Base-by-base conservation (phyloP, 64 coral and sea anemone genomes). In the Stichodactyla helianthus region DNA sequence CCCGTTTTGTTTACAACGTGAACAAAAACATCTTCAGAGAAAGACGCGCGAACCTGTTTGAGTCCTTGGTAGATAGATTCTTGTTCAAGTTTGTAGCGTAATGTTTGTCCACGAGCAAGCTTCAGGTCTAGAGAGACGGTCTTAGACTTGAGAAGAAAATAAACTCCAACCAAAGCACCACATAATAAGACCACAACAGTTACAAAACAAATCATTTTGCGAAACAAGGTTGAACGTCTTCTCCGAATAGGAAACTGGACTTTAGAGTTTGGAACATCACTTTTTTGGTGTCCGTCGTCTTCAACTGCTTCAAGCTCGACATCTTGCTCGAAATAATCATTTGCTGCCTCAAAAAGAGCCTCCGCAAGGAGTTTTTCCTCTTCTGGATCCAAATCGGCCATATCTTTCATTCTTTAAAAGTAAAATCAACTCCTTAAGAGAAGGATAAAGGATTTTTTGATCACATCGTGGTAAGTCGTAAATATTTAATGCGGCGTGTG, bases 1-100 rank as follows among this genome's bases (percentile, higher is more conserved):
- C 79, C 84, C 51, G 90, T 92, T 31, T 23, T 82, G 85, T 92
- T 92, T 18, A 92, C 65, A n/a, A 92, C 59, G 20, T 92, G 85
- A 82, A 87, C 79, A 52, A 50, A 68, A 15, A 87, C 60, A 82
- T 71, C 79, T 82, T 74, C 27, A 70, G 84, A 70, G 9, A 87
- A 56, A n/a, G 63, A 70, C 53, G 51, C 63, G 17, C 56, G 35
- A 10, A 53, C 35, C 10, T 54, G 25, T n/a, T 71, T 63, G 10
- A 82, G 22, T 60, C 90, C 85, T 54, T 51, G 23, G 50, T 82
- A 79, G 18, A 54, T 56, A 4, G 62, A 9, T 50, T 92, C 77
- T 55, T 92, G 90, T 15, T 86, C 51, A n/a, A 92, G 79, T 71
- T 50, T 82, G 82, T 92, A 92, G 0, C 17, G 81, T 6, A 62